A percentile compares a stretch with the other conserved stretches of the same genome.
phyloP scores from a whole-genome alignment of 2,113 vertebrate genomes.

The Nestor notabilis region DNA sequence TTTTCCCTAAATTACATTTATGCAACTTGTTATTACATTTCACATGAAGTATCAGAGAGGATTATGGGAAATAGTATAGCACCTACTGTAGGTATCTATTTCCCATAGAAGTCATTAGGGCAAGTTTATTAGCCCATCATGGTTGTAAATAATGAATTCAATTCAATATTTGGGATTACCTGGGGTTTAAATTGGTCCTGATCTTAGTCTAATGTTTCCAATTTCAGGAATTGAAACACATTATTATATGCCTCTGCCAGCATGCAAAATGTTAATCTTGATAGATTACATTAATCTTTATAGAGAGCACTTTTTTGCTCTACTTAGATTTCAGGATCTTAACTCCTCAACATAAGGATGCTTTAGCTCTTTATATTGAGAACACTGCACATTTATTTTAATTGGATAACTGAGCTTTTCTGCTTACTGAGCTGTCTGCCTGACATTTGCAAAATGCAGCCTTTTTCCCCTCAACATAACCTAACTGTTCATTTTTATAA shows the following conservation, averaged over 20 bases:
- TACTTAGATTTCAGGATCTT: constrained; percentile 55
- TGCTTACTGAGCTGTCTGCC: constrained; percentile 63
- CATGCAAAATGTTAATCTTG: constrained; percentile 65
- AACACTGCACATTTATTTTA: constrained; percentile 66
- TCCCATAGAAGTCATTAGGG: background rate
- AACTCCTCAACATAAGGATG: constrained; percentile 49
- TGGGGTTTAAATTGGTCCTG: constrained; percentile 53
- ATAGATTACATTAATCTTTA: constrained; percentile 61
- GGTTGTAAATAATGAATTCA: constrained; percentile 49
- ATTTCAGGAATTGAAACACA: constrained; percentile 44
- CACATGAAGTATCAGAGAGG: background rate
- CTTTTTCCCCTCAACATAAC: background rate
- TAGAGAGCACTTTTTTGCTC: constrained; percentile 42
- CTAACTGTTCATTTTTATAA: constrained; percentile 49
- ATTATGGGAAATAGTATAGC: background rate
- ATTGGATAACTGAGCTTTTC: constrained; percentile 65
- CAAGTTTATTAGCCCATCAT: constrained; percentile 14
- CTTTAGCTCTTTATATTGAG: constrained; percentile 54
- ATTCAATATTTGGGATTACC: constrained; percentile 58
- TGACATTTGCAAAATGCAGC: constrained; percentile 55
- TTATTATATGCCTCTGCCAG: constrained; percentile 47
- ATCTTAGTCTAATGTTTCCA: constrained; percentile 45
- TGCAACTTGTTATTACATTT: constrained; percentile 27
- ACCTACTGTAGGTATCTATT: constrained; percentile 8
- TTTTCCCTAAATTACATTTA: constrained; percentile 26